A percentile compares a stretch with the other conserved stretches of the same genome.
Conservation (phyloP, 1,140 invertebrate genomes). For the Drosophila parvula region DNA sequence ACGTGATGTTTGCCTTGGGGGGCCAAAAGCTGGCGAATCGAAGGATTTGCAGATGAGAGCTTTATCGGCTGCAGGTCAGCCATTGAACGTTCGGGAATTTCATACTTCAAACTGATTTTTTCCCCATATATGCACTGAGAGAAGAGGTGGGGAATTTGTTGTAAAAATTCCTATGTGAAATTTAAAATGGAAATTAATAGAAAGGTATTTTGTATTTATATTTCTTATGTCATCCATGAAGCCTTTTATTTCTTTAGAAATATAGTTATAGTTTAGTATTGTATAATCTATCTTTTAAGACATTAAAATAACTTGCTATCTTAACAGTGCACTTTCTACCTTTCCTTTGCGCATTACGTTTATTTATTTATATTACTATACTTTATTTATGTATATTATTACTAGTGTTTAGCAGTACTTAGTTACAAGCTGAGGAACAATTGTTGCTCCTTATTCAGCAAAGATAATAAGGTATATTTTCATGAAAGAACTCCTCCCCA, state of each 20-base stretch:
- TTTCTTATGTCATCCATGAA: no score
- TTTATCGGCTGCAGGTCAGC: conserved; percentile 37
- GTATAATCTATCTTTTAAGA: no score
- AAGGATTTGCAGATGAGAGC: conserved; percentile 31
- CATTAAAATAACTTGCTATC: not conserved
- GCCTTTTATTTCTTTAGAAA: no score
- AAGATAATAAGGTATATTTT: no score
- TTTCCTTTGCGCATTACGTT: not conserved
- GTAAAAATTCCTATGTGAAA: no score
- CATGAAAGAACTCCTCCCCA: no score
- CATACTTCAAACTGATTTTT: conserved; percentile 11
- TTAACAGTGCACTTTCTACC: not conserved
- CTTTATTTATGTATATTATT: no score
- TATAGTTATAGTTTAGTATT: no score
- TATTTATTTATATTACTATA: not conserved
- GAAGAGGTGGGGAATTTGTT: not conserved
- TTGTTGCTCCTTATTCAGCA: not conserved
- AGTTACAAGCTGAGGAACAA: not conserved
- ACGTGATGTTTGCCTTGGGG: conserved; percentile 37
- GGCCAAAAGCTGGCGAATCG: conserved; percentile 25
- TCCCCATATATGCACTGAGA: not conserved
- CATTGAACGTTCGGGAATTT: conserved; percentile 9
- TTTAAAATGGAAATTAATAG: no score
- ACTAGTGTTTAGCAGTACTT: not conserved
- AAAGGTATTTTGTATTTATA: no score